Conservation (phyloP, 2,888 invertebrate species). For the Ypsolopha sequella region DNA sequence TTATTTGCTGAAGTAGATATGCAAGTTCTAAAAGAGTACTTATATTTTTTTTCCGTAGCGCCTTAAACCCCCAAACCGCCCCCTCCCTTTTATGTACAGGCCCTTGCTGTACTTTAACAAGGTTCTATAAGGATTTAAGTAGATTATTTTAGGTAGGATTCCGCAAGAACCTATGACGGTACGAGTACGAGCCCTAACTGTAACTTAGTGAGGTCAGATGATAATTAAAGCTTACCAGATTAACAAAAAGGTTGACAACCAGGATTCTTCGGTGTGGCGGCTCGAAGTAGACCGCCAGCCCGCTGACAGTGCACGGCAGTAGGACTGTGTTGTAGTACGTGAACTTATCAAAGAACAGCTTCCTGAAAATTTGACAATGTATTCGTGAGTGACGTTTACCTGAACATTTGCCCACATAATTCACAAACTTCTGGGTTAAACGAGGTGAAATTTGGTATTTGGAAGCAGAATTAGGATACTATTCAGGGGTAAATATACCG, state of each 20-base stretch:
- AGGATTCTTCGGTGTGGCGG: constrained; percentile 59
- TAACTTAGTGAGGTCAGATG: no score
- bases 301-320: constrained; percentile 57
- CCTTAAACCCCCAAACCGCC: no score
- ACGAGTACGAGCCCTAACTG: no score
- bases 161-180: no score
- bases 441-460: not conserved
- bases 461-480: not conserved
- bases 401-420: not conserved
- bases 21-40: no score
- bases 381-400: not conserved
- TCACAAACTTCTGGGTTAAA: not conserved
- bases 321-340: constrained; percentile 60
- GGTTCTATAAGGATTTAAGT: no score
- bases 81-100: no score
- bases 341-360: constrained; percentile 53
- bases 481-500: no score
- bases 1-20: no score
- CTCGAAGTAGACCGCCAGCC: constrained; percentile 57
- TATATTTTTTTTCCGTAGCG: no score
- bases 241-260: constrained; percentile 59
- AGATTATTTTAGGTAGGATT: no score
- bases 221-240: constrained; percentile 41
- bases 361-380: constrained; percentile 25
- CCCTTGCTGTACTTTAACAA: no score